These are phyloP conservation scores for Phrynocephalus forsythii DNA, from an alignment of 2,797 vertebrate genomes.

Conservation along the genomic window DNA sequence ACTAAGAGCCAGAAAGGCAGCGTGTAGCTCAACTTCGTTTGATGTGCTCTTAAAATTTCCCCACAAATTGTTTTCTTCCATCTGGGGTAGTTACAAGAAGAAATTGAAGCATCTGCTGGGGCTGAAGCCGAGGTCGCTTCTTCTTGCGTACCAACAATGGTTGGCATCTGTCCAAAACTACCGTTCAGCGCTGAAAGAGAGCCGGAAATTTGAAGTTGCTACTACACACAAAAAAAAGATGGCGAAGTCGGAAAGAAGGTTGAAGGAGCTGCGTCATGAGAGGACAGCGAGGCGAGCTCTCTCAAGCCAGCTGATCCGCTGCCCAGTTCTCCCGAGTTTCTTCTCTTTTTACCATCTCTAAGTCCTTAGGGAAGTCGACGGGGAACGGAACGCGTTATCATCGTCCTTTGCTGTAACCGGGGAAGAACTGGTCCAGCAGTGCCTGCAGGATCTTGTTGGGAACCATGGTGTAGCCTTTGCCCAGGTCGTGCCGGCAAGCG, in stretches of 20 bases:
- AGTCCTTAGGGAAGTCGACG: slow-evolving; percentile 67
- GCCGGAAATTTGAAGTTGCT: slow-evolving; percentile 76
- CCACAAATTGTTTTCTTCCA: slow-evolving; percentile 80
- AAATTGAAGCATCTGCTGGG: slow-evolving; percentile 69
- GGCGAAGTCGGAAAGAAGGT: slow-evolving; percentile 76
- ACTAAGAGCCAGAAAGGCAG: slow-evolving; percentile 81
- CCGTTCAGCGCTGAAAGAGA: slow-evolving; percentile 79
- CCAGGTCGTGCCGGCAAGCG: slow-evolving; percentile 95
- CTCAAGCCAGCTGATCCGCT: slow-evolving; percentile 76
- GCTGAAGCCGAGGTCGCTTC: slow-evolving; percentile 70
- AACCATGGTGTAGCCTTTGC: slow-evolving; percentile 93
- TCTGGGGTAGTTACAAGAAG: slow-evolving; percentile 84
- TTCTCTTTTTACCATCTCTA: slow-evolving; percentile 69
- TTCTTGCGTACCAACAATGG: slow-evolving; percentile 67
- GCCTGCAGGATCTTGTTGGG: slow-evolving; percentile 94
- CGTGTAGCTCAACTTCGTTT: slow-evolving; percentile 81
- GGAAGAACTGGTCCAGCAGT: slow-evolving; percentile 98
- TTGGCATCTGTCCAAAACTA: slow-evolving; percentile 78
- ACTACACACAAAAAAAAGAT: slow-evolving; percentile 74
- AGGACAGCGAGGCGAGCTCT: slow-evolving; percentile 67
- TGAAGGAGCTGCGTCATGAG: slow-evolving; percentile 80
- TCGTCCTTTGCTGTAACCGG: slow-evolving; percentile 99
- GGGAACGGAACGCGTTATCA: slow-evolving; percentile 79
- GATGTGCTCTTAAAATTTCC: slow-evolving; percentile 71
- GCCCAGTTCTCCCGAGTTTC: slow-evolving; percentile 58